Evolutionary conservation across 2,888 invertebrate species (phyloP).

Genomic region (Netelia virgata): DNA sequence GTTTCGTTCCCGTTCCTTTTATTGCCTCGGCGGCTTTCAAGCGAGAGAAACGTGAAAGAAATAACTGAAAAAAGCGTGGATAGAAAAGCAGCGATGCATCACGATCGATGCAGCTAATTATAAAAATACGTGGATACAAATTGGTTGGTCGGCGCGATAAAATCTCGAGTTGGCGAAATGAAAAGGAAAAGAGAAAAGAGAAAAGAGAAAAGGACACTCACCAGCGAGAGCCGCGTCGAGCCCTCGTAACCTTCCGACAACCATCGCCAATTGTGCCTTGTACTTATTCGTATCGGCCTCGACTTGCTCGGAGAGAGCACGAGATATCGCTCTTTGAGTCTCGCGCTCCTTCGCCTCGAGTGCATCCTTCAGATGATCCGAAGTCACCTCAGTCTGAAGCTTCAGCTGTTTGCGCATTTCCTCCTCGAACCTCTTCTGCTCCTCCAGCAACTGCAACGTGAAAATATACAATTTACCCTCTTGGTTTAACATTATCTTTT

Average conservation of each 20-base stretch:
- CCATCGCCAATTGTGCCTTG: conserved; percentile 90
- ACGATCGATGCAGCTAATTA: conserved; percentile 41
- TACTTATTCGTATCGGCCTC: conserved; percentile 89
- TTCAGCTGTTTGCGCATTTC: conserved; percentile 92
- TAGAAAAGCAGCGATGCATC: neutral
- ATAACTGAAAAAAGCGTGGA: conserved; percentile 10
- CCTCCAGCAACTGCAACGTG: conserved; percentile 87
- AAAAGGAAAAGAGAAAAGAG: conserved; percentile 26
- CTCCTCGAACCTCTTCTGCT: conserved; percentile 87
- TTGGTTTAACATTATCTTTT: too few species aligned
- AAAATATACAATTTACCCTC: neutral
- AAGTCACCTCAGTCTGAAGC: conserved; percentile 94
- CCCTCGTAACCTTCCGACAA: conserved; percentile 91
- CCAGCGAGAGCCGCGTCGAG: conserved; percentile 92
- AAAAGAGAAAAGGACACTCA: conserved; percentile 81
- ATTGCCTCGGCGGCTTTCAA: conserved; percentile 2
- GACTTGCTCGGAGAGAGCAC: conserved; percentile 89
- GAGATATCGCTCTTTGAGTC: conserved; percentile 85
- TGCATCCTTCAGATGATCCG: conserved; percentile 92
- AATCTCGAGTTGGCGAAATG: neutral
- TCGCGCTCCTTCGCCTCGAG: conserved; percentile 88
- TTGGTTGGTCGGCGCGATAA: neutral
- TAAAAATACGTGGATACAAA: conserved; percentile 10
- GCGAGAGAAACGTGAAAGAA: neutral
- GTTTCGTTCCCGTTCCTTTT: conserved; percentile 3